phyloP scores from a whole-genome alignment of 2,113 vertebrate genomes.

The Hypomesus transpacificus region DNA sequence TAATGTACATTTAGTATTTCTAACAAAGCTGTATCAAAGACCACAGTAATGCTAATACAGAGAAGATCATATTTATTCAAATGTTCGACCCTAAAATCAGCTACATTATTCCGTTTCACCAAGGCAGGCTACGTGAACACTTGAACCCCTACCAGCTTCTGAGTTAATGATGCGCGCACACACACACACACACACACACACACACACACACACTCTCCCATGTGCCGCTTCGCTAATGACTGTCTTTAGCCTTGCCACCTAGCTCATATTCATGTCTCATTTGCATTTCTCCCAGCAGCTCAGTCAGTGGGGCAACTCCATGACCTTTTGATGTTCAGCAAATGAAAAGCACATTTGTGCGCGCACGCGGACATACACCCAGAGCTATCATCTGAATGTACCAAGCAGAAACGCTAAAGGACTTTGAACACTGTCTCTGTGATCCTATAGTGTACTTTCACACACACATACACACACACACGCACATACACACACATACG shows the following conservation, averaged over 20 bases:
- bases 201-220: constrained; percentile 26
- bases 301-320: constrained; percentile 48
- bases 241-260: constrained; percentile 62
- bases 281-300: constrained; percentile 63
- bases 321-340: constrained; percentile 67
- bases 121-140: constrained; percentile 59
- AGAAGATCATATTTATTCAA: constrained; percentile 52
- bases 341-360: constrained; percentile 45
- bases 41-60: too few relatives aligned
- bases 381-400: constrained; percentile 41
- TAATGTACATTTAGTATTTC: too few relatives aligned
- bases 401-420: constrained; percentile 28
- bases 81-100: constrained; percentile 50
- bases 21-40: too few relatives aligned
- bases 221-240: constrained; percentile 60
- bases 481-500: constrained; percentile 6
- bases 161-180: constrained; percentile 51
- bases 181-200: constrained; percentile 6
- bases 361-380: constrained; percentile 24
- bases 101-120: constrained; percentile 61
- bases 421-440: constrained; percentile 25
- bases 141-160: constrained; percentile 44
- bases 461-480: constrained; percentile 9
- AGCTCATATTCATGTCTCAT: constrained; percentile 62
- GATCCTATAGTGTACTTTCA: constrained; percentile 9